Conservation (phyloP, 2,797 vertebrate species). For the Hozukius guyotensis region DNA sequence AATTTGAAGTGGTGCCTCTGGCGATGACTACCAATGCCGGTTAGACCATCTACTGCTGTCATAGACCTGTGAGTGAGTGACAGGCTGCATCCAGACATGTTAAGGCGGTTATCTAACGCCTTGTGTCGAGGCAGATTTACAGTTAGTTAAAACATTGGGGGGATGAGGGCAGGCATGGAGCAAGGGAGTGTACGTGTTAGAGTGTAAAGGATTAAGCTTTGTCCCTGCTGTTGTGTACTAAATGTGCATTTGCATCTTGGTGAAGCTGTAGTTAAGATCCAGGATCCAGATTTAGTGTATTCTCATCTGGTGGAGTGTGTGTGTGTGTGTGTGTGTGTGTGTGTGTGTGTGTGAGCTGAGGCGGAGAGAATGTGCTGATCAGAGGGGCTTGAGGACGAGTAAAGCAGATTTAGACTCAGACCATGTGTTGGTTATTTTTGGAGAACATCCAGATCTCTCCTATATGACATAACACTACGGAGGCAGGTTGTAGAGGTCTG, state of each 20-base stretch:
- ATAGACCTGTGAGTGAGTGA: conserved; percentile 45
- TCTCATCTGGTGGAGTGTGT: conserved; percentile 73
- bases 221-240: conserved; percentile 57
- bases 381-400: conserved; percentile 84
- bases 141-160: conserved; percentile 46
- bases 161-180: neutral
- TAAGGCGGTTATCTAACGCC: conserved; percentile 89
- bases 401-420: conserved; percentile 91
- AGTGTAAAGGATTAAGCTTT: conserved; percentile 69
- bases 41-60: conserved; percentile 23
- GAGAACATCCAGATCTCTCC: conserved; percentile 81
- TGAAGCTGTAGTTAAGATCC: conserved; percentile 89
- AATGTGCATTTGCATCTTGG: conserved; percentile 87
- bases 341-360: conserved; percentile 3
- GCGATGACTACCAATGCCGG: conserved; percentile 45
- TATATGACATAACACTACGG: conserved; percentile 81
- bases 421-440: conserved; percentile 79
- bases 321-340: conserved; percentile 18
- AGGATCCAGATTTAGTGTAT: conserved; percentile 88
- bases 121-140: conserved; percentile 89
- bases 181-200: conserved; percentile 23
- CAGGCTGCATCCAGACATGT: conserved; percentile 76
- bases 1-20: conserved; percentile 42
- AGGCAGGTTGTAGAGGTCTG: conserved; percentile 14
- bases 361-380: conserved; percentile 77